A percentile compares a stretch with the other conserved stretches of the same genome.
phyloP scores from a whole-genome alignment of 2,797 vertebrate genomes.

The Pitangus sulphuratus region DNA sequence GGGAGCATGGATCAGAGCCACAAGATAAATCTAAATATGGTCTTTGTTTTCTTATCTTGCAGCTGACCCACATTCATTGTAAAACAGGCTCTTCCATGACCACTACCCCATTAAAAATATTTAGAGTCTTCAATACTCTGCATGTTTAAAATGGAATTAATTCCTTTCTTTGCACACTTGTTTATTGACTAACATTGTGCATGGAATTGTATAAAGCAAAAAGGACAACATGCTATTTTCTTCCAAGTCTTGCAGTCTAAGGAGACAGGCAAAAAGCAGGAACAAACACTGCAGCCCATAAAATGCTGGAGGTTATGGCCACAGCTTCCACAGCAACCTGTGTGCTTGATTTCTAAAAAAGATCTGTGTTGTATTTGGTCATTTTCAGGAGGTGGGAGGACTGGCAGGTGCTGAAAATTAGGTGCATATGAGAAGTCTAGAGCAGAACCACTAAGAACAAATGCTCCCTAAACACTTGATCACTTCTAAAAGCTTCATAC shows the following conservation, averaged over 20 bases:
- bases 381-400: background rate
- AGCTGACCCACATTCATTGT: background rate
- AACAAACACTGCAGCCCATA: background rate
- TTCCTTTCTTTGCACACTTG: background rate
- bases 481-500: background rate
- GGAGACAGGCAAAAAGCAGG: background rate
- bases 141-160: background rate
- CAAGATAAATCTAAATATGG: background rate
- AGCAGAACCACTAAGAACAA: background rate
- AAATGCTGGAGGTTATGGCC: background rate
- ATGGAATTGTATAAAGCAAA: background rate
- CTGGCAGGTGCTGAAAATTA: background rate
- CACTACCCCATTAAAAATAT: background rate
- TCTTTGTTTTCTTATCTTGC: conserved; percentile 13
- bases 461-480: background rate
- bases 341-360: background rate
- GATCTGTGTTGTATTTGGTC: background rate
- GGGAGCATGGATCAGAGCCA: background rate
- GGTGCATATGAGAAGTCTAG: background rate
- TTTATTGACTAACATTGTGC: background rate
- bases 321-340: background rate
- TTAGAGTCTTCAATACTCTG: background rate
- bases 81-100: background rate
- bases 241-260: background rate
- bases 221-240: background rate